A percentile compares a stretch with the other conserved stretches of the same genome.
Evolutionary conservation across 2,888 invertebrate genomes (phyloP).

Genomic region (Clusia tigrina): DNA sequence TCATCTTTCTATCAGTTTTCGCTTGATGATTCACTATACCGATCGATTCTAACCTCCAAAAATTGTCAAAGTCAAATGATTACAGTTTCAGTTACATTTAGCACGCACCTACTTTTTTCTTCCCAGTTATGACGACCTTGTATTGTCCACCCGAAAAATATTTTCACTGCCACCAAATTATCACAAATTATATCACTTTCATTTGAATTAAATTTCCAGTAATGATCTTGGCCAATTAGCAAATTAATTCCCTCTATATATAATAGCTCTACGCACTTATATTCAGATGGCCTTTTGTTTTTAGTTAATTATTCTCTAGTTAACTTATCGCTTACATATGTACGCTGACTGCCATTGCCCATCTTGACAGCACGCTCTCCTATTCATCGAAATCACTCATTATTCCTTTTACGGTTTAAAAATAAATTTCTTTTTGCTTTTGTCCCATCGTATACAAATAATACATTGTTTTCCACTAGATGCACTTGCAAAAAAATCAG

Average conservation of each 20-base stretch:
- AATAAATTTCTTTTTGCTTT: constrained; percentile 12
- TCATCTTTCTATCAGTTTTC: constrained; percentile 12
- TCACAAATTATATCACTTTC: constrained; percentile 20
- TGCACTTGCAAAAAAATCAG: too few species aligned
- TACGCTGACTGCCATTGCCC: constrained; percentile 33
- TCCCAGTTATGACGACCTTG: constrained; percentile 8
- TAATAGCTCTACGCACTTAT: constrained; percentile 25
- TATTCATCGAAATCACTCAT: constrained; percentile 17
- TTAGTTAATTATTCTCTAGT: constrained; percentile 14
- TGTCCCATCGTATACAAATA: too few species aligned
- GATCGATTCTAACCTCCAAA: constrained; percentile 27
- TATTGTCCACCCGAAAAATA: constrained; percentile 28
- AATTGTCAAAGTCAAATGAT: too few species aligned
- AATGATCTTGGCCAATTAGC: constrained; percentile 32
- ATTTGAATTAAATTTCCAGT: constrained; percentile 29
- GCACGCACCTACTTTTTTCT: background rate
- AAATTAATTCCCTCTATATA: constrained; percentile 24
- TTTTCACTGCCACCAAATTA: constrained; percentile 27
- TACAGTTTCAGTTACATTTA: constrained; percentile 13
- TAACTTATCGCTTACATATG: constrained; percentile 25
- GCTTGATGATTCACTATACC: constrained; percentile 19
- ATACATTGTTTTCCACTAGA: too few species aligned
- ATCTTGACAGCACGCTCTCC: constrained; percentile 26
- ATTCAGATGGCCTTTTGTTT: constrained; percentile 10
- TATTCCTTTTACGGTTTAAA: constrained; percentile 32